These are phyloP conservation scores for Hestina assimilis DNA, from an alignment of 1,140 invertebrate genomes.

Conservation along the genomic window DNA sequence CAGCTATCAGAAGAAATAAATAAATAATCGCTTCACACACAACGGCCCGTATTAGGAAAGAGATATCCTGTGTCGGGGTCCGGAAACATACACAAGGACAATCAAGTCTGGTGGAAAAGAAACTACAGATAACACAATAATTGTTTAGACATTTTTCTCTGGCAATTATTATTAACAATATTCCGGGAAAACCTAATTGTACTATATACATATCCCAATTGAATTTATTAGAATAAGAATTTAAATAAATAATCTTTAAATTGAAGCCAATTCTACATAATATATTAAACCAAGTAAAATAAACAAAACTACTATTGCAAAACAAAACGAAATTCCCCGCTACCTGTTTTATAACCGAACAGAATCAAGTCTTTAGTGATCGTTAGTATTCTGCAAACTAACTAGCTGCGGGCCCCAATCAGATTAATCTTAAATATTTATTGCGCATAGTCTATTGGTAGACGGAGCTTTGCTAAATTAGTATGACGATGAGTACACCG, in stretches of 20 bases:
- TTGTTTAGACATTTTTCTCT: too few relatives aligned
- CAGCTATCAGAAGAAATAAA: too few relatives aligned
- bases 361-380: slow-evolving; percentile 47
- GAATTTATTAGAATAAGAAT: slow-evolving; percentile 14
- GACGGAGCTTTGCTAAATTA: slow-evolving; percentile 66
- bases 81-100: too few relatives aligned
- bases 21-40: too few relatives aligned
- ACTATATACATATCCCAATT: background rate
- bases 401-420: slow-evolving; percentile 61
- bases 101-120: too few relatives aligned
- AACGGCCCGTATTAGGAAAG: too few relatives aligned
- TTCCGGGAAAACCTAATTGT: background rate
- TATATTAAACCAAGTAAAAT: slow-evolving; percentile 30
- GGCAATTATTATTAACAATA: background rate
- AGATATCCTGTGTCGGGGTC: too few relatives aligned
- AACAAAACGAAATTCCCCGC: slow-evolving; percentile 38
- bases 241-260: slow-evolving; percentile 16
- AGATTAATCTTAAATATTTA: slow-evolving; percentile 78
- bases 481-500: slow-evolving; percentile 70
- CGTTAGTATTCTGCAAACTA: slow-evolving; percentile 70
- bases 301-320: slow-evolving; percentile 35
- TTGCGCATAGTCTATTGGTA: slow-evolving; percentile 70
- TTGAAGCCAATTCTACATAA: slow-evolving; percentile 18
- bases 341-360: slow-evolving; percentile 40
- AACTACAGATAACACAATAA: too few relatives aligned